These are phyloP conservation scores for Dysmachus trigonus DNA, from an alignment of 2,888 invertebrate genomes.

Conservation along the genomic window DNA sequence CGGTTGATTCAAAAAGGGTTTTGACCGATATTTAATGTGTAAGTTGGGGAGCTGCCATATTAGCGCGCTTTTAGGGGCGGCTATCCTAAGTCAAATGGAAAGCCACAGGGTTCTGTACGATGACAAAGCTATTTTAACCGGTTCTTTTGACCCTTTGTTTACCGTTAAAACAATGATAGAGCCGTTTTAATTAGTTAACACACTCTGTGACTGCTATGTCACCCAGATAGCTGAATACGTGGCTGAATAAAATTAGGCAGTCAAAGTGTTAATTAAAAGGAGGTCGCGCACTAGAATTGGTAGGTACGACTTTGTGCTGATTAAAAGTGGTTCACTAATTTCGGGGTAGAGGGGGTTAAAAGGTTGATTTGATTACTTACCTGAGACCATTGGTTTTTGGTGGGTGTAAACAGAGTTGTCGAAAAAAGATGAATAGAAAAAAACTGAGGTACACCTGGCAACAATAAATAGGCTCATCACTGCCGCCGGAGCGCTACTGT, in stretches of 20 bases:
- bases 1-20: background rate
- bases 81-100: background rate
- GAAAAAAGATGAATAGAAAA: background rate
- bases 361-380: background rate
- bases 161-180: background rate
- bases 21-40: background rate
- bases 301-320: background rate
- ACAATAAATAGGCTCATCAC: slow-evolving; percentile 16
- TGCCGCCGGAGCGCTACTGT: background rate
- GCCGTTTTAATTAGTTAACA: background rate
- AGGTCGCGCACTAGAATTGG: background rate
- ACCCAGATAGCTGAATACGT: background rate
- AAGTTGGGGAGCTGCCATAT: background rate
- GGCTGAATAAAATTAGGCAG: background rate
- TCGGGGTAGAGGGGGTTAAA: background rate
- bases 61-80: background rate
- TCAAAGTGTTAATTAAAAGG: background rate
- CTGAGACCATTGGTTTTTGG: background rate
- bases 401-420: background rate
- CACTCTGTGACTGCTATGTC: background rate
- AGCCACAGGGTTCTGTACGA: background rate
- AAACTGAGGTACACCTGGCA: slow-evolving; percentile 19
- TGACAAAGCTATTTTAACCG: background rate
- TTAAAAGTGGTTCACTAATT: background rate
- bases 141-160: background rate